Base-by-base conservation (phyloP, 2,797 vertebrate species). In the Mormyrops boulengeri region DNA sequence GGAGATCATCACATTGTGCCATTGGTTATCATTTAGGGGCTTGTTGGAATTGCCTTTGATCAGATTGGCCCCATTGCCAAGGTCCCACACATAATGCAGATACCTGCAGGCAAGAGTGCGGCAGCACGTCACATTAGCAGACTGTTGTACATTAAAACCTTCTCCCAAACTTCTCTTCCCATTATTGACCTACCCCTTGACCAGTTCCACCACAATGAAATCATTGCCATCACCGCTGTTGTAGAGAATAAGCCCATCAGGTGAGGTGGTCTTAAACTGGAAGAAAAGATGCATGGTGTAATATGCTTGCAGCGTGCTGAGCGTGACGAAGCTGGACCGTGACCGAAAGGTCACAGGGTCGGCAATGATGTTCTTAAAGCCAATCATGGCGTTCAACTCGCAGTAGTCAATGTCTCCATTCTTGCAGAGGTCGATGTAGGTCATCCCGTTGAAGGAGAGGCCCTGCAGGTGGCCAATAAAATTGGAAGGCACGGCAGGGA, bases 281-380 rank as follows among this genome's bases (percentile, higher is more conserved):
- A 99, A 98, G 95, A 99, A 99, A 92, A 99, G 98, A 94, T 99
- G 98, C 99, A 99, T 99, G 95, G 98, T 99, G 92, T 98, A 99
- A 93, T 99, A 99, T 85, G 99, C 99, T 95, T 99, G 99, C 91
- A 99, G 94, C 0, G 98, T 99, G 94, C 97, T 96, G 94, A 99
- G 95, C 12, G 99, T 98, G 93, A 99, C 96, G 52, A 98, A 99
- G 91, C 98, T 99, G 77, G 98, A 97, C 95, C 99, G 98, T 60
- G 98, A 99, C 95, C 98, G 98, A 96, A 99, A 99, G 90, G 98
- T 99, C 94, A 99, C 97, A 0, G 99, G 99, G 94, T 99, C 98
- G 6, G 99, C 98, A 93, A 99, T 98, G 92, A 99, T 99, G 96
- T 97, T 99, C 94, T 98, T 98, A 94, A 99, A 99, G 92, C 98